Evolutionary conservation across 1,140 invertebrate genomes (phyloP).

Genomic region (Bacillus rossius): DNA sequence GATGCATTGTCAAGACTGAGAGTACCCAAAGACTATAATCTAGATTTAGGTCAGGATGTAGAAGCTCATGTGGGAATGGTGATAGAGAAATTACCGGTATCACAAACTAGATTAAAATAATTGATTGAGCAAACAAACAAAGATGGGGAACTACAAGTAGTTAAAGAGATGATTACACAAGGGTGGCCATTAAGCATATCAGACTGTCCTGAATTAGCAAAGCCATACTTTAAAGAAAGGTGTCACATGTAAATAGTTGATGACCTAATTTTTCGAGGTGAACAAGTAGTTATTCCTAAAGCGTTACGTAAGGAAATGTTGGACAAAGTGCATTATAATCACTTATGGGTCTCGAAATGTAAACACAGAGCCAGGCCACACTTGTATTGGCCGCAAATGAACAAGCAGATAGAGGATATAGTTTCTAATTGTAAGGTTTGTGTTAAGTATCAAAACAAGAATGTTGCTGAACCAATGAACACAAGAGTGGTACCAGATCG

Average conservation of each 20-base stretch:
- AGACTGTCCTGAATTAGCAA: constrained; percentile 22
- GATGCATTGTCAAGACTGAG: background rate
- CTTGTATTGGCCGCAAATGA: constrained; percentile 44
- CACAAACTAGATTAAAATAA: constrained; percentile 22
- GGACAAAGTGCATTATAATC: constrained; percentile 37
- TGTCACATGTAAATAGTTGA: constrained; percentile 33
- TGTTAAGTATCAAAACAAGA: constrained; percentile 9
- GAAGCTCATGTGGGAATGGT: background rate
- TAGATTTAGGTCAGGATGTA: background rate
- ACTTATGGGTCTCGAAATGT: constrained; percentile 42
- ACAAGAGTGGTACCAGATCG: constrained; percentile 18
- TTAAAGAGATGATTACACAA: constrained; percentile 26
- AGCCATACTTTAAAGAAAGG: constrained; percentile 30
- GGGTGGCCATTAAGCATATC: constrained; percentile 39
- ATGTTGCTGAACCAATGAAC: constrained; percentile 20
- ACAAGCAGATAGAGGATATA: background rate
- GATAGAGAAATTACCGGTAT: background rate
- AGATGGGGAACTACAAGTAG: constrained; percentile 26
- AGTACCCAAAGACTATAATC: background rate
- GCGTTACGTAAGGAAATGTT: constrained; percentile 34
- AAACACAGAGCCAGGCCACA: constrained; percentile 34
- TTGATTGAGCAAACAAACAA: constrained; percentile 26
- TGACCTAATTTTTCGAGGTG: constrained; percentile 34
- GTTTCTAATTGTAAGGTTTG: constrained; percentile 14
- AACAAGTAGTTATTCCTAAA: constrained; percentile 37